Percentiles rank a stretch among this genome's conserved stretches.
Evolutionary conservation across 2,888 invertebrate genomes (phyloP).

Genomic region (Apotomis capreana): DNA sequence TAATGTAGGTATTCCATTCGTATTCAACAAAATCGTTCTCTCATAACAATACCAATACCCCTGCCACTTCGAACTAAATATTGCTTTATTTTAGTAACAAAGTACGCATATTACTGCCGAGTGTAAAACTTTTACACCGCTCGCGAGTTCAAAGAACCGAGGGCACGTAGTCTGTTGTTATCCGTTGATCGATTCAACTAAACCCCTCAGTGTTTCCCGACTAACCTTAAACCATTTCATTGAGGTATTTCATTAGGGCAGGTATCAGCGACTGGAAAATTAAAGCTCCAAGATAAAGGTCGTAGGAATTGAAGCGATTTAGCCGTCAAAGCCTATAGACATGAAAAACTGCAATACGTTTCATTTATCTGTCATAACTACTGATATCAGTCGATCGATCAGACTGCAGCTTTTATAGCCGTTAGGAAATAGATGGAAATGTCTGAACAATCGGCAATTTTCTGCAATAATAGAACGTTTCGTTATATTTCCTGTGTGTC

Average conservation of each 20-base stretch:
- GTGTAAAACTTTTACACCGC: constrained; percentile 23
- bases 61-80: background rate
- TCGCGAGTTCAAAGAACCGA: constrained; percentile 35
- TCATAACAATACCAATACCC: background rate
- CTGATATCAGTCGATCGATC: constrained; percentile 20
- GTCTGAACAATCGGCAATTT: constrained; percentile 8
- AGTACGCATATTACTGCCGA: constrained; percentile 1
- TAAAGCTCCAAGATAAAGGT: constrained; percentile 8
- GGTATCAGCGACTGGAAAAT: background rate
- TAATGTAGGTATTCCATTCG: background rate
- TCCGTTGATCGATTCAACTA: constrained; percentile 33
- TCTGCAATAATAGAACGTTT: background rate
- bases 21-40: background rate
- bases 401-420: constrained; percentile 16
- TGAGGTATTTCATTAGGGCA: background rate
- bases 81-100: constrained; percentile 14
- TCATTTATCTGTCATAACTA: constrained; percentile 15
- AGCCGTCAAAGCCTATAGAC: constrained; percentile 6
- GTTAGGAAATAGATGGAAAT: constrained; percentile 11
- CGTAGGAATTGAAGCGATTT: constrained; percentile 11
- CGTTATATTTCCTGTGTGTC: background rate
- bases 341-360: constrained; percentile 18
- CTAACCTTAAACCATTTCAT: constrained; percentile 1
- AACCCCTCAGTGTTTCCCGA: background rate
- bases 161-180: constrained; percentile 28